Conservation (phyloP, 2,888 invertebrate genomes). For the Melieria omissa region DNA sequence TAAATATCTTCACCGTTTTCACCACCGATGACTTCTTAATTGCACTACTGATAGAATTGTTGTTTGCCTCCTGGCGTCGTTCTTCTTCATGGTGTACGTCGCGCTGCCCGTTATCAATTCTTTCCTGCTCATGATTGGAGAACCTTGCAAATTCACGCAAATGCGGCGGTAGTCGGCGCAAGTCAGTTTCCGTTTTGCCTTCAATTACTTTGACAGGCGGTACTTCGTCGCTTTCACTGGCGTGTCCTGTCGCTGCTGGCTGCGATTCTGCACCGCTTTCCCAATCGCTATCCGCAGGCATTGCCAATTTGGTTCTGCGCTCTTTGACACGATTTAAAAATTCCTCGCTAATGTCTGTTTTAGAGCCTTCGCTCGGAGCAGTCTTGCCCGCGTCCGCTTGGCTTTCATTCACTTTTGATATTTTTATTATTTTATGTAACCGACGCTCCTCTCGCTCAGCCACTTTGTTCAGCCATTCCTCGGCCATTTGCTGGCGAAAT, state of each 20-base stretch:
- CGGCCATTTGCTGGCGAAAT: constrained; percentile 84
- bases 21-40: constrained; percentile 58
- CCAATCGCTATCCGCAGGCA: constrained; percentile 74
- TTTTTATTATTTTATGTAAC: constrained; percentile 82
- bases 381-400: constrained; percentile 29
- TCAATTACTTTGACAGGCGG: constrained; percentile 75
- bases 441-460: constrained; percentile 82
- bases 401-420: constrained; percentile 71
- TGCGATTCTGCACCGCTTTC: constrained; percentile 71
- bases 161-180: constrained; percentile 78
- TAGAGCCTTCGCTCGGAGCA: constrained; percentile 7
- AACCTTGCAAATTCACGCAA: constrained; percentile 81
- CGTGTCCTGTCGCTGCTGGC: constrained; percentile 48
- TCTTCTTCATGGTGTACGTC: constrained; percentile 57
- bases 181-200: constrained; percentile 72
- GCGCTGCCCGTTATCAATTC: constrained; percentile 53
- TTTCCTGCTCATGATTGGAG: constrained; percentile 57
- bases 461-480: constrained; percentile 83
- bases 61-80: constrained; percentile 54
- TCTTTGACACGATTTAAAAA: constrained; percentile 82
- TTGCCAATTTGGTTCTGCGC: constrained; percentile 76
- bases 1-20: constrained; percentile 58
- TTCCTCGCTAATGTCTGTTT: constrained; percentile 74
- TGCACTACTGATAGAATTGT: constrained; percentile 58
- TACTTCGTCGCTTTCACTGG: constrained; percentile 55